These are phyloP conservation scores for Amphiprion clarkii DNA, from an alignment of 2,797 vertebrate species.

Conservation along the genomic window DNA sequence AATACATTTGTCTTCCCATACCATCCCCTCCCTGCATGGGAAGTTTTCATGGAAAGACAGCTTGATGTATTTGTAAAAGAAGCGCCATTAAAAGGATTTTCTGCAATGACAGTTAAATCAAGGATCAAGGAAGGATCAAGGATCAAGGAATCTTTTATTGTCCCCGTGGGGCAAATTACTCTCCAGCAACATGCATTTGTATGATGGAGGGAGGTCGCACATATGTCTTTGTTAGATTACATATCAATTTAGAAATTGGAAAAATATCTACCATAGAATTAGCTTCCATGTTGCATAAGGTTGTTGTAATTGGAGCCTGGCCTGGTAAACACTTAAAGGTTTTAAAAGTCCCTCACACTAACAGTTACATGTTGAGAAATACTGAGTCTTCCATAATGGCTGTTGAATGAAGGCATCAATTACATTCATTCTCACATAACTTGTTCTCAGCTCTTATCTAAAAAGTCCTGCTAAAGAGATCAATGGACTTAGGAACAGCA, in stretches of 20 bases:
- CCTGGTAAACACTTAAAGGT: conserved; percentile 9
- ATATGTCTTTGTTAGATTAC: neutral
- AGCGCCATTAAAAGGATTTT: too few relatives aligned
- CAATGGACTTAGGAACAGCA: too few relatives aligned
- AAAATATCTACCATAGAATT: neutral
- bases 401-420: conserved; percentile 33
- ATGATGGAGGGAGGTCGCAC: neutral
- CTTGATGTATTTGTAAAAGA: too few relatives aligned
- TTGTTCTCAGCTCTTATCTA: conserved; percentile 2
- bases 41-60: too few relatives aligned
- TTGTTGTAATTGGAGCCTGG: conserved; percentile 21
- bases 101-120: too few relatives aligned
- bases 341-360: conserved; percentile 11
- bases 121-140: too few relatives aligned
- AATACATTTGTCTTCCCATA: too few relatives aligned
- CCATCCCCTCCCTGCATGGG: too few relatives aligned
- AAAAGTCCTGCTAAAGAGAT: conserved; percentile 6
- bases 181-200: neutral
- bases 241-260: neutral
- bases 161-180: too few relatives aligned
- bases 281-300: neutral
- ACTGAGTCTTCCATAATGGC: neutral
- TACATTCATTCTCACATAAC: conserved; percentile 4
- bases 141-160: too few relatives aligned
- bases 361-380: conserved; percentile 45